Conservation (phyloP, 1,140 invertebrate species). For the Aphelinus atriplicis region DNA sequence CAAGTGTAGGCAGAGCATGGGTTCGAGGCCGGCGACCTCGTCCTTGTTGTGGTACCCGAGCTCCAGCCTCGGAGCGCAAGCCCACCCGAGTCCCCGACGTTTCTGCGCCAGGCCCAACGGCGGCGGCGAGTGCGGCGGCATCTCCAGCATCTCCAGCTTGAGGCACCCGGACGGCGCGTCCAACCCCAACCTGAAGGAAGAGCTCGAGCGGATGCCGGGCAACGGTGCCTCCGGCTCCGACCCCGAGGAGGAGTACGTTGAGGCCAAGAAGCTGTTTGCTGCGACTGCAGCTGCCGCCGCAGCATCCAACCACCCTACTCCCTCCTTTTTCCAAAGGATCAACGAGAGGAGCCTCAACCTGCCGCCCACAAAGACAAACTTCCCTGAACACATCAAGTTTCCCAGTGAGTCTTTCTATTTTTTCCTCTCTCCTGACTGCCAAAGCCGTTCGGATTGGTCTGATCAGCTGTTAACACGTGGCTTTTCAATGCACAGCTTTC, state of each 20-base stretch:
- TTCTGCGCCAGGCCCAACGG: constrained; percentile 60
- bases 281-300: constrained; percentile 53
- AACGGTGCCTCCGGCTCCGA: constrained; percentile 74
- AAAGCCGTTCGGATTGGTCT: not conserved
- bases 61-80: constrained; percentile 63
- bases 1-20: constrained; percentile 77
- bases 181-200: constrained; percentile 85
- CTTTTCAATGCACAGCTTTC: not conserved
- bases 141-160: constrained; percentile 76
- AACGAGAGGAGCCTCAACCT: constrained; percentile 64
- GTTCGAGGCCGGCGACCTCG: constrained; percentile 74
- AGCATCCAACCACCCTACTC: not conserved
- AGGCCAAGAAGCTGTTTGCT: constrained; percentile 70
- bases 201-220: constrained; percentile 73
- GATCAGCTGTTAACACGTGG: too few species aligned
- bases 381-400: constrained; percentile 64
- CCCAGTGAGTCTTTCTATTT: constrained; percentile 54
- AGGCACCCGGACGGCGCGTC: constrained; percentile 90
- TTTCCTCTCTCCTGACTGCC: not conserved
- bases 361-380: constrained; percentile 58
- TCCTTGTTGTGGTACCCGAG: constrained; percentile 67
- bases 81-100: constrained; percentile 53
- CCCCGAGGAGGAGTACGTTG: constrained; percentile 69
- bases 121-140: constrained; percentile 16
- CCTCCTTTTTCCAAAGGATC: constrained; percentile 3